Conservation (phyloP, 2,888 invertebrate genomes). For the Drosophila diplacantha region DNA sequence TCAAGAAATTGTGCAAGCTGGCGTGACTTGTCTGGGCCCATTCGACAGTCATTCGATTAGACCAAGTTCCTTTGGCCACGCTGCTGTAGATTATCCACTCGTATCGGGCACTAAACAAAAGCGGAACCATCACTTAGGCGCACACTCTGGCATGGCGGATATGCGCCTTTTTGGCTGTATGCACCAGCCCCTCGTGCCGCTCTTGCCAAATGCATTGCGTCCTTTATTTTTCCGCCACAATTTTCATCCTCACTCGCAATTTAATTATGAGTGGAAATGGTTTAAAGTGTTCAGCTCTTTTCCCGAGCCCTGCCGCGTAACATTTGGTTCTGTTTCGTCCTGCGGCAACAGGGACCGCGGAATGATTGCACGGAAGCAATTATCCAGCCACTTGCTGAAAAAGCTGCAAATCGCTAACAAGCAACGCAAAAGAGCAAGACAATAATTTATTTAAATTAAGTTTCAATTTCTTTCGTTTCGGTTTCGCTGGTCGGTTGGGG, state of each 20-base stretch:
- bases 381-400: slow-evolving; percentile 31
- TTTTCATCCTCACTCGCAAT: slow-evolving; percentile 43
- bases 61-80: slow-evolving; percentile 11
- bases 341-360: slow-evolving; percentile 15
- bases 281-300: slow-evolving; percentile 28
- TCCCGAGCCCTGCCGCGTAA: neutral
- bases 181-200: slow-evolving; percentile 15
- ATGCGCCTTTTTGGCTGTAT: slow-evolving; percentile 31
- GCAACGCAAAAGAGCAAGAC: slow-evolving; percentile 57
- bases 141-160: slow-evolving; percentile 21
- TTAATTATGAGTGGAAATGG: slow-evolving; percentile 52
- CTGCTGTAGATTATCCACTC: slow-evolving; percentile 20
- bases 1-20: slow-evolving; percentile 24
- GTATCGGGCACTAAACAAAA: slow-evolving; percentile 25
- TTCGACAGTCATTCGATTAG: slow-evolving; percentile 39
- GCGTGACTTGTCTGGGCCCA: slow-evolving; percentile 40
- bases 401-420: slow-evolving; percentile 39
- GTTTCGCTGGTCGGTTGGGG: neutral
- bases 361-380: slow-evolving; percentile 35
- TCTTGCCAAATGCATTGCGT: slow-evolving; percentile 22
- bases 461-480: slow-evolving; percentile 31
- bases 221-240: slow-evolving; percentile 24
- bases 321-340: slow-evolving; percentile 1
- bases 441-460: slow-evolving; percentile 48
- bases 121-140: slow-evolving; percentile 34